Evolutionary conservation across 2,113 vertebrate genomes (phyloP).

Genomic region (Callopanchax toddi): DNA sequence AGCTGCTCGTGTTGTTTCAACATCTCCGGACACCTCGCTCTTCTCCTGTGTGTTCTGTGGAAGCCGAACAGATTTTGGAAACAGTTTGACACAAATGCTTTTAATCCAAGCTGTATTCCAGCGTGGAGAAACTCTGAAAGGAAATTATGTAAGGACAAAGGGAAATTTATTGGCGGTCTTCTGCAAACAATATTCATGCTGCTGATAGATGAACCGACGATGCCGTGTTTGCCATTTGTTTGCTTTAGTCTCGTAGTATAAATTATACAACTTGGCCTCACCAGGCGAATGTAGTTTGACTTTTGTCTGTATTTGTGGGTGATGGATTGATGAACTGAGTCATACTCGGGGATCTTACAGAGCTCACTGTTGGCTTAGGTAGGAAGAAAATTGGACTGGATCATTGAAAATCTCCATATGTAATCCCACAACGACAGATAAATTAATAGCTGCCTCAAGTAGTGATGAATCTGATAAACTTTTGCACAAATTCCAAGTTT

Average conservation of each 20-base stretch:
- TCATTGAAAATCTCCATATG: slow-evolving; percentile 49
- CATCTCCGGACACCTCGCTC: background rate
- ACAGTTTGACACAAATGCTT: slow-evolving; percentile 6
- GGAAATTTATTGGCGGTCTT: slow-evolving; percentile 31
- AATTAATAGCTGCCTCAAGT: slow-evolving; percentile 16
- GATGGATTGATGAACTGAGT: slow-evolving; percentile 35
- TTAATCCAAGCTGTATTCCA: slow-evolving; percentile 22
- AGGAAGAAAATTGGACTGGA: slow-evolving; percentile 32
- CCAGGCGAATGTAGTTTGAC: slow-evolving; percentile 15
- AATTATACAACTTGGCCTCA: slow-evolving; percentile 22
- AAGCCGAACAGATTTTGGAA: slow-evolving; percentile 29
- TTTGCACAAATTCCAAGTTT: slow-evolving; percentile 12
- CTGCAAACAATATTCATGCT: slow-evolving; percentile 16
- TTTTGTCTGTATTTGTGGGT: slow-evolving; percentile 31
- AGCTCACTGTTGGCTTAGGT: slow-evolving; percentile 22
- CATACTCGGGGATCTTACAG: slow-evolving; percentile 22
- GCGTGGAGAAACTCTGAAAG: slow-evolving; percentile 50
- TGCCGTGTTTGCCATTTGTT: slow-evolving; percentile 20
- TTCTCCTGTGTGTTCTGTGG: background rate
- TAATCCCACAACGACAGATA: slow-evolving; percentile 37
- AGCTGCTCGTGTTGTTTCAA: slow-evolving; percentile 39
- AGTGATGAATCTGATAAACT: slow-evolving; percentile 17
- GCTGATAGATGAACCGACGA: slow-evolving; percentile 22
- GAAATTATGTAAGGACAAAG: slow-evolving; percentile 35
- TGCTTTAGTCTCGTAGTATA: slow-evolving; percentile 17